These are phyloP conservation scores for Sinocyclocheilus anshuiensis DNA, from an alignment of 2,113 vertebrate genomes.

Conservation along the genomic window DNA sequence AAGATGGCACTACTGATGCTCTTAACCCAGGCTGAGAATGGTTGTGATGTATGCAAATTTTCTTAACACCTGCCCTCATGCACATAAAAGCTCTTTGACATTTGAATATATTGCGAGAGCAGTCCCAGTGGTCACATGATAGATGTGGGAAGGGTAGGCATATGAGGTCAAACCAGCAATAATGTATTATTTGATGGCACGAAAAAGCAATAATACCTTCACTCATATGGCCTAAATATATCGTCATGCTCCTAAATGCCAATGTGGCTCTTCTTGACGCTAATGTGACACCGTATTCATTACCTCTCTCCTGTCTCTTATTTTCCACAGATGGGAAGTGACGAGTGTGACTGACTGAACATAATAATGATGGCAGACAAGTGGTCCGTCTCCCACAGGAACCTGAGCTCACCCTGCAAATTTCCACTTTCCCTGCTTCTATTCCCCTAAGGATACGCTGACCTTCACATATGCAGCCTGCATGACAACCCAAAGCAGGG, in stretches of 20 bases:
- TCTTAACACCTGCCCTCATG: conserved; percentile 5
- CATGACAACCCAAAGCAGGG: conserved; percentile 70
- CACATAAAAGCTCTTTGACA: background rate
- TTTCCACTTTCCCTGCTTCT: conserved; percentile 55
- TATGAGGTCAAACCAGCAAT: conserved; percentile 56
- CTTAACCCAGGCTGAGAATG: background rate
- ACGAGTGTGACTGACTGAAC: conserved; percentile 75
- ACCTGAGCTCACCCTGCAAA: conserved; percentile 56
- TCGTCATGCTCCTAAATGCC: conserved; percentile 63
- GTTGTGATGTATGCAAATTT: background rate
- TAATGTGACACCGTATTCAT: conserved; percentile 55
- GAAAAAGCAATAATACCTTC: conserved; percentile 59
- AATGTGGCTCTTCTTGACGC: conserved; percentile 46
- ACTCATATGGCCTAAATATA: conserved; percentile 52
- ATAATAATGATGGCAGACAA: conserved; percentile 77
- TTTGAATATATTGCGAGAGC: conserved; percentile 28
- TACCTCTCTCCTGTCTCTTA: conserved; percentile 68
- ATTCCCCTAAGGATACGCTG: conserved; percentile 70
- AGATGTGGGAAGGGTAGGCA: conserved; percentile 2
- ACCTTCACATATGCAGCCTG: conserved; percentile 74
- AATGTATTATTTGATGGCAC: conserved; percentile 45
- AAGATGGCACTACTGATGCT: background rate
- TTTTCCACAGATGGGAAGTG: conserved; percentile 77
- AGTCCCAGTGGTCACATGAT: conserved; percentile 28
- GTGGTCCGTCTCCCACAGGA: conserved; percentile 66